phyloP scores from a whole-genome alignment of 2,888 invertebrate species.

The Leptopilina syphax region DNA sequence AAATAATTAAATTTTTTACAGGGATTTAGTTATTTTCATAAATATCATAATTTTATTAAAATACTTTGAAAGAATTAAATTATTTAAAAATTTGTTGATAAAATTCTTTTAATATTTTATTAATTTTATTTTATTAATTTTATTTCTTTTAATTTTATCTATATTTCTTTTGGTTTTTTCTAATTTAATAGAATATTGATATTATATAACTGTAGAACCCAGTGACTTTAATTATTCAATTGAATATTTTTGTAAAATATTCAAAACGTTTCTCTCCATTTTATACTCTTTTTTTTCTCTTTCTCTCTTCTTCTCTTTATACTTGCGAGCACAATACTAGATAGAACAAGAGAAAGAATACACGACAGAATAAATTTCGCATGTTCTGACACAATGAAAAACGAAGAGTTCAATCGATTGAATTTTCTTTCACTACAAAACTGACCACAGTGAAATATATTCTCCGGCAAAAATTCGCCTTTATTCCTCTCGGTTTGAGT shows the following conservation, averaged over 20 bases:
- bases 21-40: too few relatives aligned
- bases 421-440: constrained; percentile 35
- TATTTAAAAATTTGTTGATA: too few relatives aligned
- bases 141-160: not conserved
- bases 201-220: not conserved
- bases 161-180: not conserved
- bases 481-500: constrained; percentile 28
- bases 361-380: constrained; percentile 26
- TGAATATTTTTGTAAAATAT: constrained; percentile 19
- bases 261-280: constrained; percentile 2
- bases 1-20: too few relatives aligned
- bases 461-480: constrained; percentile 20
- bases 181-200: not conserved
- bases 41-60: too few relatives aligned
- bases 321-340: not conserved
- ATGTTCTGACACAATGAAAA: constrained; percentile 14
- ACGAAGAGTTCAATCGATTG: constrained; percentile 34
- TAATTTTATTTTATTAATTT: too few relatives aligned
- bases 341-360: constrained; percentile 5
- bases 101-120: too few relatives aligned
- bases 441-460: constrained; percentile 41
- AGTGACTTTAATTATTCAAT: not conserved
- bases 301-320: too few relatives aligned
- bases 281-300: too few relatives aligned
- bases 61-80: too few relatives aligned